Base-by-base conservation (phyloP, 2,113 vertebrate genomes). In the Centropus bengalensis region DNA sequence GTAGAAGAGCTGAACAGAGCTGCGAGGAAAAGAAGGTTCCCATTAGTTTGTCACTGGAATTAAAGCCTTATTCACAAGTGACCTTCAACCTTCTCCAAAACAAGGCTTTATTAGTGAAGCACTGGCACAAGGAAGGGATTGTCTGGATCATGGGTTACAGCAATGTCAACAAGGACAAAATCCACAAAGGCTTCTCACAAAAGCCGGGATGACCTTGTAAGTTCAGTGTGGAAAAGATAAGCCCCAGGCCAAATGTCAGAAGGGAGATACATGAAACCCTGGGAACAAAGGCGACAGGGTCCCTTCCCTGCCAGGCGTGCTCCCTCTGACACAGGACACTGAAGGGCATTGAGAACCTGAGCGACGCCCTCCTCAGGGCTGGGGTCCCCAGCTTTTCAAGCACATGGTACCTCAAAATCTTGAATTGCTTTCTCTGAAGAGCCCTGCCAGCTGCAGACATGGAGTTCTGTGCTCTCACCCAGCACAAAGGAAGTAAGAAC, bases 1-100 rank as follows among this genome's bases (percentile, higher is more conserved):
- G 96, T 98, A 99, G 95, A 99, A 99, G 80, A 99, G 99, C 77
- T 99, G 99, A 30, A 98, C 90, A 12, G 98, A 98, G 84, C 99
- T 99, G 33, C 22, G 80, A 74, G 89, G 68, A 24, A 49, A 58
- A 59, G 4, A 85, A 94, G 81, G 49, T 12, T 54, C 36, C 2
- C 1, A 8, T 87, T 60, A 94, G 38, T 18, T 67, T 64, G 42
- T 10, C 62, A 45, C 22, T 10, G 20, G 15, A 60, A 62, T 16
- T 6, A 5, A 40, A 2, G 4, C 10, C 55, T 9, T 4, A 23
- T 0, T 36, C 69, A 10, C 42, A 42, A 81, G 51, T 5, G 21
- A 36, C 63, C 56, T 77, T 23, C 89, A 26, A 1, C 38, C 55
- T 49, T 24, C 42, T 54, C 69, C 60, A 36, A 27, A 80, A 33